Evolutionary conservation across 2,888 invertebrate species (phyloP).

Genomic region (Chouioia cunea): DNA sequence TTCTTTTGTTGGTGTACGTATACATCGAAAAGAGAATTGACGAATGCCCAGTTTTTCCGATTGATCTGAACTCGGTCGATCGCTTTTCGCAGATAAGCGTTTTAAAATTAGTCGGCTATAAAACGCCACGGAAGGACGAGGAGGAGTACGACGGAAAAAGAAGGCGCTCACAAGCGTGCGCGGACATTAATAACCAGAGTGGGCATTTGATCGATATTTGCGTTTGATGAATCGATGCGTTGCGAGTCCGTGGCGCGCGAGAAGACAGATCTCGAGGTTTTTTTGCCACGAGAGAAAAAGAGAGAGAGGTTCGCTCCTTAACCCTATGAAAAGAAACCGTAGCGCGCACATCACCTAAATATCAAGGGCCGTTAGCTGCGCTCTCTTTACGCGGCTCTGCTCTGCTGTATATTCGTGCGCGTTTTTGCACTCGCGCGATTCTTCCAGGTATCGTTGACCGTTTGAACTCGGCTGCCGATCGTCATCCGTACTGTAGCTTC

Average conservation of each 20-base stretch:
- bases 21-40: slow-evolving; percentile 31
- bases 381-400: slow-evolving; percentile 30
- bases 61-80: neutral
- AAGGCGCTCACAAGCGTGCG: neutral
- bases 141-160: slow-evolving; percentile 21
- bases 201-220: slow-evolving; percentile 47
- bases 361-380: slow-evolving; percentile 30
- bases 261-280: no score
- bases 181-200: slow-evolving; percentile 47
- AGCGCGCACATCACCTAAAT: slow-evolving; percentile 26
- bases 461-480: slow-evolving; percentile 37
- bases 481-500: slow-evolving; percentile 48
- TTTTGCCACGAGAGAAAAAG: neutral
- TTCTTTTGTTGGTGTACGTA: neutral
- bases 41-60: slow-evolving; percentile 16
- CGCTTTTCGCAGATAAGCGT: slow-evolving; percentile 1
- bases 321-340: slow-evolving; percentile 30
- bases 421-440: slow-evolving; percentile 24
- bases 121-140: neutral
- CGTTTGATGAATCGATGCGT: slow-evolving; percentile 40
- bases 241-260: no score
- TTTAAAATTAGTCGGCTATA: slow-evolving; percentile 31
- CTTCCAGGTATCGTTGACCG: slow-evolving; percentile 46
- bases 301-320: slow-evolving; percentile 28
- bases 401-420: slow-evolving; percentile 21